These are phyloP conservation scores for Dinomys branickii DNA, from an alignment of 2,113 vertebrate genomes.

Conservation along the genomic window DNA sequence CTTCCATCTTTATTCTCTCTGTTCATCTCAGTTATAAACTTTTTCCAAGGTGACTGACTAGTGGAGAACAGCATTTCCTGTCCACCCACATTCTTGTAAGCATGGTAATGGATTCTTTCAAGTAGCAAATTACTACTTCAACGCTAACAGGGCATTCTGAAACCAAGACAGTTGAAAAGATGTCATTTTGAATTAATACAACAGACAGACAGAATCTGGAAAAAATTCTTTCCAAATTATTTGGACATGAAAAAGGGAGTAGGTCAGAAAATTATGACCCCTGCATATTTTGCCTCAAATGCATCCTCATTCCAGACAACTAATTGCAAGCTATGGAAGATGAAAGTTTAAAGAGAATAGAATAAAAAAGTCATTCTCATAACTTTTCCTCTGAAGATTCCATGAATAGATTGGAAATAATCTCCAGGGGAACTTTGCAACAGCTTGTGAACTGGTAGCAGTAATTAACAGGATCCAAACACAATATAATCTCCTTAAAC, in stretches of 20 bases:
- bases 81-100: not conserved
- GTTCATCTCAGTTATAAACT: not conserved
- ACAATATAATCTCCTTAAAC: conserved; percentile 70
- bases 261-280: conserved; percentile 73
- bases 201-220: conserved; percentile 72
- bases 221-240: conserved; percentile 73
- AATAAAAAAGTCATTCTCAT: conserved; percentile 73
- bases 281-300: conserved; percentile 72
- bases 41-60: not conserved
- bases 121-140: conserved; percentile 66
- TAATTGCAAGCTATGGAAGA: conserved; percentile 70
- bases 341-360: conserved; percentile 72
- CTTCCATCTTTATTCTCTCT: not conserved
- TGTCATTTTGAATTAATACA: conserved; percentile 74
- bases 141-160: conserved; percentile 54
- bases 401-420: conserved; percentile 79
- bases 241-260: conserved; percentile 72
- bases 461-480: conserved; percentile 77
- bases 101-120: conserved; percentile 59
- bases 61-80: accelerated
- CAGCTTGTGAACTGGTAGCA: conserved; percentile 62
- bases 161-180: conserved; percentile 66
- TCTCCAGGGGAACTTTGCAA: conserved; percentile 63
- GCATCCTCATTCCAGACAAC: conserved; percentile 74
- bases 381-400: conserved; percentile 51